Percentiles rank a stretch among this genome's conserved stretches.
phyloP scores from a whole-genome alignment of 2,797 vertebrate genomes.

The Malacoctenus gilli region DNA sequence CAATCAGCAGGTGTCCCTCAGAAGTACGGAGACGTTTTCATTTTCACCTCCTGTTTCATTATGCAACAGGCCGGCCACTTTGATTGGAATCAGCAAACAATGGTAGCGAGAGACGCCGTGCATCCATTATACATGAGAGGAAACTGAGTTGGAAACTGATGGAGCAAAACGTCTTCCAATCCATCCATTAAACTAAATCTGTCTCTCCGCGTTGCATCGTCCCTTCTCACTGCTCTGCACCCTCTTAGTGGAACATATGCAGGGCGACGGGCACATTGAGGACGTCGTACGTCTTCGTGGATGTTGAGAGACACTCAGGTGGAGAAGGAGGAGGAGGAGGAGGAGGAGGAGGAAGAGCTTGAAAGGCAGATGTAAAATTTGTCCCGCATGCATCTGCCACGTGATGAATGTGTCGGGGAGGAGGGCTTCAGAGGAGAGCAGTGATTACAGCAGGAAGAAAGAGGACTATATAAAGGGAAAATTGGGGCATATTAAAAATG shows the following conservation, averaged over 20 bases:
- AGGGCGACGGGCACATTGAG: not conserved
- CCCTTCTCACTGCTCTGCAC: slow-evolving; percentile 21
- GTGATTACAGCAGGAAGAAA: slow-evolving; percentile 36
- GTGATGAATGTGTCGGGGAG: slow-evolving; percentile 52
- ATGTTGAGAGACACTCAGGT: slow-evolving; percentile 6
- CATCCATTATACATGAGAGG: slow-evolving; percentile 71
- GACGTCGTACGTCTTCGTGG: slow-evolving; percentile 3
- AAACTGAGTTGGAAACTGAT: slow-evolving; percentile 50
- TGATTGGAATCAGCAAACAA: slow-evolving; percentile 72
- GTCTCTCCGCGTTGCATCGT: slow-evolving; percentile 9
- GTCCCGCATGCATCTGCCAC: slow-evolving; percentile 58
- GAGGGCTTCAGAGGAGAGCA: slow-evolving; percentile 20
- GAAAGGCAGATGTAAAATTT: slow-evolving; percentile 46
- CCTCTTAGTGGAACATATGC: slow-evolving; percentile 23
- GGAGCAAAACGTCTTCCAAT: slow-evolving; percentile 38
- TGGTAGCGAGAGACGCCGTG: slow-evolving; percentile 50
- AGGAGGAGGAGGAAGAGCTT: slow-evolving; percentile 11
- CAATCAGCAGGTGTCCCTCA: slow-evolving; percentile 66
- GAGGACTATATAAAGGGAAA: slow-evolving; percentile 18
- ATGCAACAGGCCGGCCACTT: slow-evolving; percentile 62
- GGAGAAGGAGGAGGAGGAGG: slow-evolving; percentile 10
- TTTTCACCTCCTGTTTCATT: slow-evolving; percentile 59
- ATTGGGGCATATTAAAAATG: slow-evolving; percentile 56
- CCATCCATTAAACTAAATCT: slow-evolving; percentile 43
- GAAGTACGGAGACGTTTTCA: slow-evolving; percentile 53